Conservation (phyloP, 2,113 vertebrate species). For the rat (Rattus norvegicus) region DNA sequence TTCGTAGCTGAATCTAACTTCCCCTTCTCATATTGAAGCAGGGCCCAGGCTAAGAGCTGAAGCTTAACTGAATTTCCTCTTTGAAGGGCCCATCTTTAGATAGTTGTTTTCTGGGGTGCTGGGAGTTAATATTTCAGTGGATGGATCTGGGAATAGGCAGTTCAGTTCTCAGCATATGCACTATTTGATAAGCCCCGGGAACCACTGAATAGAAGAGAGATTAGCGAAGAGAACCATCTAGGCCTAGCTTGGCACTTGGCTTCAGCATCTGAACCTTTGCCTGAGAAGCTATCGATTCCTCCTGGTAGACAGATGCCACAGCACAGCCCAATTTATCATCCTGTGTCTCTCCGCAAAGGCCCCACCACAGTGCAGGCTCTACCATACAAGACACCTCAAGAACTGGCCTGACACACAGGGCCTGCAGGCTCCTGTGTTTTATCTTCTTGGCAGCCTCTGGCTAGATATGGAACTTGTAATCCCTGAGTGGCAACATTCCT, state of each 20-base stretch:
- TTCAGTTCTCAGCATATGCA: background rate
- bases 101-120: background rate
- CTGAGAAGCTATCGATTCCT: background rate
- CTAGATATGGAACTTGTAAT: background rate
- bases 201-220: too few relatives aligned
- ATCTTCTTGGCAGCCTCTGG: background rate
- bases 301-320: background rate
- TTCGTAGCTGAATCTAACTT: background rate
- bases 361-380: background rate
- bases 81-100: background rate
- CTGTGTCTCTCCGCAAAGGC: background rate
- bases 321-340: background rate
- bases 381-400: background rate
- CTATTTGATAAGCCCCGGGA: background rate
- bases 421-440: background rate
- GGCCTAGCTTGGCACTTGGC: background rate
- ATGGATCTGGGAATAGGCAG: too few relatives aligned
- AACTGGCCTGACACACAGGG: background rate
- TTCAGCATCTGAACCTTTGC: background rate
- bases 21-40: background rate
- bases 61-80: background rate
- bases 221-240: background rate
- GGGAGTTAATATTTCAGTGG: fast-evolving
- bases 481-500: background rate
- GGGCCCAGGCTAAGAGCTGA: background rate